These are phyloP conservation scores for Drosophila tropicalis DNA, from an alignment of 1,140 invertebrate species.

Conservation along the genomic window DNA sequence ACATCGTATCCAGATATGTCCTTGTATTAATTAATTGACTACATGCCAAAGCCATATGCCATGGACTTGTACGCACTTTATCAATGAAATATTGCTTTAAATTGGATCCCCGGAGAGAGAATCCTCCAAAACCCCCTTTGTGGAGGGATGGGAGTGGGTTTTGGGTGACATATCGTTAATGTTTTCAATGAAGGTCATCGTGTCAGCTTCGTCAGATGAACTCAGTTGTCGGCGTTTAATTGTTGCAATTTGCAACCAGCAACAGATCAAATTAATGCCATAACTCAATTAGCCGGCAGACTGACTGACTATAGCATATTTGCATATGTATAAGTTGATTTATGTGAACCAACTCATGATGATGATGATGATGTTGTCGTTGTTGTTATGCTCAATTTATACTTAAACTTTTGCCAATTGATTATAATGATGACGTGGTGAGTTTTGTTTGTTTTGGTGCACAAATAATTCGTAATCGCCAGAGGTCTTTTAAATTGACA, in stretches of 20 bases:
- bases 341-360: constrained; percentile 18
- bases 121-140: neutral
- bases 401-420: constrained; percentile 61
- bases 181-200: constrained; percentile 67
- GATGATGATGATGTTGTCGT: constrained; percentile 28
- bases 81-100: constrained; percentile 76
- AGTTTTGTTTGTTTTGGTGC: constrained; percentile 1
- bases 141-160: neutral
- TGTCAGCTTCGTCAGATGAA: constrained; percentile 43
- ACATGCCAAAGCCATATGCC: constrained; percentile 31
- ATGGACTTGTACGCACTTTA: constrained; percentile 55
- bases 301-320: constrained; percentile 48
- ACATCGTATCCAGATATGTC: constrained; percentile 42
- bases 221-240: constrained; percentile 62
- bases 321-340: constrained; percentile 52
- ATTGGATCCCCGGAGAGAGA: constrained; percentile 47
- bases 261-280: constrained; percentile 78
- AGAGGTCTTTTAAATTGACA: neutral
- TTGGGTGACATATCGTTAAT: constrained; percentile 43
- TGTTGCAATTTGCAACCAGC: constrained; percentile 67
- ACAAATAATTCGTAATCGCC: neutral
- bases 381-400: constrained; percentile 51
- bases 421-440: constrained; percentile 30
- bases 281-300: constrained; percentile 74
- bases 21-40: constrained; percentile 60